These are phyloP conservation scores for Noctua comes DNA, from an alignment of 2,888 invertebrate species.

Conservation along the genomic window DNA sequence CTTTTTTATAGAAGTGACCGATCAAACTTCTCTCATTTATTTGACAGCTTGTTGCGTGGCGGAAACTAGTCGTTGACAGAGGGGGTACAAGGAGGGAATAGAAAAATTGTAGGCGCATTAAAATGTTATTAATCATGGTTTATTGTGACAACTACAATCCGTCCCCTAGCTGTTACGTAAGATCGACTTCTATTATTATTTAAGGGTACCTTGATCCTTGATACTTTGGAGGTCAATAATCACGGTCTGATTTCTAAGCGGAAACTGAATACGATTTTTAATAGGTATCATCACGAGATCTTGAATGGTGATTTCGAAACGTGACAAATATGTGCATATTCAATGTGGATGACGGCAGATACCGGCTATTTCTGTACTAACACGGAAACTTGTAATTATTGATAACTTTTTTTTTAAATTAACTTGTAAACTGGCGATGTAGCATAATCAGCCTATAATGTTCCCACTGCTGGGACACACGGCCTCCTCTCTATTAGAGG, in stretches of 20 bases:
- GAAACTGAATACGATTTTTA: neutral
- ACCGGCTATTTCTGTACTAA: neutral
- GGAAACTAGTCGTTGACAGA: constrained; percentile 44
- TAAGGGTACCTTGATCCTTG: neutral
- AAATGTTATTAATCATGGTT: constrained; percentile 46
- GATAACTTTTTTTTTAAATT: constrained; percentile 23
- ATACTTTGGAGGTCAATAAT: constrained; percentile 7
- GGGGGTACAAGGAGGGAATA: constrained; percentile 10
- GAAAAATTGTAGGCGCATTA: constrained; percentile 35
- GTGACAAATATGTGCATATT: constrained; percentile 39
- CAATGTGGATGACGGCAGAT: constrained; percentile 21
- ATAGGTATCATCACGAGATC: constrained; percentile 12
- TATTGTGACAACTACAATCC: constrained; percentile 28
- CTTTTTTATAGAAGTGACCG: constrained; percentile 15
- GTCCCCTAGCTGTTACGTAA: neutral
- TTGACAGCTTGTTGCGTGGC: constrained; percentile 32
- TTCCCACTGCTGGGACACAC: no score
- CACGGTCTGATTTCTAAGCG: constrained; percentile 8
- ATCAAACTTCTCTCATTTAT: constrained; percentile 12
- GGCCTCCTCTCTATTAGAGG: no score
- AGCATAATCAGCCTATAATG: no score
- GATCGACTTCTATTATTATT: neutral
- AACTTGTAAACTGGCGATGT: neutral
- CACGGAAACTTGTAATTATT: constrained; percentile 20
- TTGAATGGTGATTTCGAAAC: constrained; percentile 18